Conservation (phyloP, 2,888 invertebrate genomes). For the Drosophila bunnanda region DNA sequence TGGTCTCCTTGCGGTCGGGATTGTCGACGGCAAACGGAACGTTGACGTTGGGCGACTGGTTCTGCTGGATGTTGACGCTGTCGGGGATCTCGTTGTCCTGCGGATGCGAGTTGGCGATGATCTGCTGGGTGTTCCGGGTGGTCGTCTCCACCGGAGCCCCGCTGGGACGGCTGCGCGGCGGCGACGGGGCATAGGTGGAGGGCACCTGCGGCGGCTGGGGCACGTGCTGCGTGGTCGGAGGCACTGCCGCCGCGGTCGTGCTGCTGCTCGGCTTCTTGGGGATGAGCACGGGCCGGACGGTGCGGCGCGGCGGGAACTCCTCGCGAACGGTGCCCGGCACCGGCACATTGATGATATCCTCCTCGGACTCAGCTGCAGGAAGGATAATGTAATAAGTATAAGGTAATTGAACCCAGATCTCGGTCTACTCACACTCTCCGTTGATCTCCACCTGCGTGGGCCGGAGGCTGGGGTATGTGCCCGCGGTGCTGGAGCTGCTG, state of each 20-base stretch:
- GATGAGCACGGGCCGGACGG: slow-evolving; percentile 77
- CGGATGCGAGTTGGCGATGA: slow-evolving; percentile 89
- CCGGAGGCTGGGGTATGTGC: slow-evolving; percentile 72
- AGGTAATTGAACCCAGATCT: too few species aligned
- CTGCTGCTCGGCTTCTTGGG: slow-evolving; percentile 81
- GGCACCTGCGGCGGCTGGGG: slow-evolving; percentile 70
- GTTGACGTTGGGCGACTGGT: slow-evolving; percentile 89
- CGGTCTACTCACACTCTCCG: slow-evolving; percentile 75
- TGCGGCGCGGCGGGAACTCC: slow-evolving; percentile 85
- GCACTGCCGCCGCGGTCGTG: slow-evolving; percentile 76
- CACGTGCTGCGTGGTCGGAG: slow-evolving; percentile 50
- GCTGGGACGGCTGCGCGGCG: slow-evolving; percentile 63
- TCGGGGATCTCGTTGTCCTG: slow-evolving; percentile 91
- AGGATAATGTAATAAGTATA: not conserved
- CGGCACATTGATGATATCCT: slow-evolving; percentile 82
- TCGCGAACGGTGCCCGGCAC: slow-evolving; percentile 85
- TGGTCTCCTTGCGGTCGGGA: slow-evolving; percentile 86
- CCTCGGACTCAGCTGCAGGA: slow-evolving; percentile 80
- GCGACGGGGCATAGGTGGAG: slow-evolving; percentile 61
- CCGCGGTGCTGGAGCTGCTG: slow-evolving; percentile 64
- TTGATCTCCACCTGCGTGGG: slow-evolving; percentile 81
- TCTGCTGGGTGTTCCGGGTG: slow-evolving; percentile 84
- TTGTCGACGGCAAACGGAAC: slow-evolving; percentile 87
- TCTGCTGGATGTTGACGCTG: slow-evolving; percentile 86
- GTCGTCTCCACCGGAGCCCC: slow-evolving; percentile 70